Evolutionary conservation across 2,888 invertebrate genomes (phyloP).

Genomic region (Amorpha juglandis): DNA sequence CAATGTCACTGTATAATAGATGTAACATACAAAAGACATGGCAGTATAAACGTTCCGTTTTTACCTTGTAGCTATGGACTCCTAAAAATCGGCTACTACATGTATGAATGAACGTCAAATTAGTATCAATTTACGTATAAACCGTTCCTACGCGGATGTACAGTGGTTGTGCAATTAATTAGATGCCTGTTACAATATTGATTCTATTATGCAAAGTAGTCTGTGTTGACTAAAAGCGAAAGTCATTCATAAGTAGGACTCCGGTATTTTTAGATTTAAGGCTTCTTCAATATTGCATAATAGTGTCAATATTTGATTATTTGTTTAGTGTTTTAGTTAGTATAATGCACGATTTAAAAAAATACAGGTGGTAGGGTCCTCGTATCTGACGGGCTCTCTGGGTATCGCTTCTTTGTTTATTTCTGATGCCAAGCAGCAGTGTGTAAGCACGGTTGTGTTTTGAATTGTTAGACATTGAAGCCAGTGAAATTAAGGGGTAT

Average conservation of each 20-base stretch:
- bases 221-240: constrained; percentile 18
- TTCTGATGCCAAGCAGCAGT: no score
- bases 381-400: no score
- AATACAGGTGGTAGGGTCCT: no score
- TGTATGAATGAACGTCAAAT: constrained; percentile 30
- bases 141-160: constrained; percentile 24
- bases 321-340: not conserved
- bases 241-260: constrained; percentile 15
- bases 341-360: no score
- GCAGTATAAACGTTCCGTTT: no score
- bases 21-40: no score
- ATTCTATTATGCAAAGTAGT: constrained; percentile 17
- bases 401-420: no score
- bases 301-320: not conserved
- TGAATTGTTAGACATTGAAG: no score
- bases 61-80: no score
- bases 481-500: no score
- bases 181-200: constrained; percentile 23
- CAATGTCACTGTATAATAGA: no score
- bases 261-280: not conserved
- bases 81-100: not conserved
- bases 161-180: constrained; percentile 39
- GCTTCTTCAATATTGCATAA: not conserved
- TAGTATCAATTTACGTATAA: constrained; percentile 30
- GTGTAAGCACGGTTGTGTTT: no score